Evolutionary conservation across 1,140 invertebrate species (phyloP).

Genomic region (Drosophila takahashii): DNA sequence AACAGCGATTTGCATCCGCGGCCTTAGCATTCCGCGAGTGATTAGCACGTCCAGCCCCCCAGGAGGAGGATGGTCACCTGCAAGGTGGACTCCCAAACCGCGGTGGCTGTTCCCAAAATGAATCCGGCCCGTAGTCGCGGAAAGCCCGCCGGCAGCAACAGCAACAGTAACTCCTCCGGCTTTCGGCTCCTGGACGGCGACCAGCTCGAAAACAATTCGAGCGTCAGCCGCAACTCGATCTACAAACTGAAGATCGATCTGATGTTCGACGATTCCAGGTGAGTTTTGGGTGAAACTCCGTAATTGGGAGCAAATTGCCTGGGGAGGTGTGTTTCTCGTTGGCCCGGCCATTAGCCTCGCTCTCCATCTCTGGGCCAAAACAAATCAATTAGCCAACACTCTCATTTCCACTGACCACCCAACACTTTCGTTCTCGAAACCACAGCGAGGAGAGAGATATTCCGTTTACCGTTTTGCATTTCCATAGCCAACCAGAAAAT

Average conservation of each 20-base stretch:
- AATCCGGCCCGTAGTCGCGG: slow-evolving; percentile 60
- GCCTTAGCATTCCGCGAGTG: slow-evolving; percentile 37
- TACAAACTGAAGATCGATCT: slow-evolving; percentile 93
- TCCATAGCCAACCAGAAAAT: slow-evolving; percentile 69
- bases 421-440: slow-evolving; percentile 78
- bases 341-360: slow-evolving; percentile 33
- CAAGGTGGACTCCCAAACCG: slow-evolving; percentile 72
- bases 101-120: slow-evolving; percentile 78
- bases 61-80: slow-evolving; percentile 79
- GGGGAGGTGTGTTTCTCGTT: slow-evolving; percentile 33
- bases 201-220: slow-evolving; percentile 85
- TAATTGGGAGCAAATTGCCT: slow-evolving; percentile 33
- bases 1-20: slow-evolving; percentile 38
- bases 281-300: slow-evolving; percentile 48
- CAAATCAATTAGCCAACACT: slow-evolving; percentile 46
- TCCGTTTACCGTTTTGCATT: slow-evolving; percentile 77
- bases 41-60: slow-evolving; percentile 15
- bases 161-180: slow-evolving; percentile 77
- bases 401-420: slow-evolving; percentile 40
- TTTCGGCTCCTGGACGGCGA: slow-evolving; percentile 85
- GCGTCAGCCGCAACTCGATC: slow-evolving; percentile 88
- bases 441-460: slow-evolving; percentile 28
- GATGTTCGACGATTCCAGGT: slow-evolving; percentile 90
- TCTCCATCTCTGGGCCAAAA: slow-evolving; percentile 39
- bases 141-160: slow-evolving; percentile 66